Evolutionary conservation across 2,797 vertebrate species (phyloP).

Genomic region (Heterohyrax brucei): DNA sequence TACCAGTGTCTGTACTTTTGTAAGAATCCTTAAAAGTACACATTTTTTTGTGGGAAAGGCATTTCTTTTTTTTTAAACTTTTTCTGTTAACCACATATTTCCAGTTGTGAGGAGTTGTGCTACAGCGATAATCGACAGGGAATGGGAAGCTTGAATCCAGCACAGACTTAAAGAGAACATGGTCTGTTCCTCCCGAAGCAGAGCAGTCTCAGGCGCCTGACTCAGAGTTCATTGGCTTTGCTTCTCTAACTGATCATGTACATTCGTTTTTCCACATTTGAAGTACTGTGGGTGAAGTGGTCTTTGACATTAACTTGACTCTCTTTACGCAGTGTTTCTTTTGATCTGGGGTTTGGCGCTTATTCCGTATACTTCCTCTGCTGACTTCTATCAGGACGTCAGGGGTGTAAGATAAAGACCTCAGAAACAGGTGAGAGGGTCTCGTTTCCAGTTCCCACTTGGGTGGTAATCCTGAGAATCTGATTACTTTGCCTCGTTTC

Average conservation of each 20-base stretch:
- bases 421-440: neutral
- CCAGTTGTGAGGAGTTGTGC: constrained; percentile 47
- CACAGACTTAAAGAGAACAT: neutral
- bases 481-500: constrained; percentile 23
- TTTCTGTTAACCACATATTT: neutral
- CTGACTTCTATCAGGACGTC: neutral
- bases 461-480: neutral
- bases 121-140: neutral
- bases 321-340: constrained; percentile 4
- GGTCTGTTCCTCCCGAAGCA: neutral
- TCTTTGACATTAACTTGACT: constrained; percentile 47
- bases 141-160: neutral
- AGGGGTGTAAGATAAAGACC: neutral
- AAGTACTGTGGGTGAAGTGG: constrained; percentile 41
- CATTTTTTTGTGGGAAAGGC: neutral
- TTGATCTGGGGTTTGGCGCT: neutral
- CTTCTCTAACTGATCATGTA: constrained; percentile 1
- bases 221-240: neutral
- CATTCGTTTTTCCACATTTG: neutral
- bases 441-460: neutral
- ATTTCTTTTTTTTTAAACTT: constrained; percentile 21
- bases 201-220: neutral
- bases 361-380: neutral
- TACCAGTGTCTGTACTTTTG: neutral
- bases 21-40: constrained; percentile 1